Evolutionary conservation across 2,113 vertebrate genomes (phyloP).

Genomic region (Forbesichthys agassizii): DNA sequence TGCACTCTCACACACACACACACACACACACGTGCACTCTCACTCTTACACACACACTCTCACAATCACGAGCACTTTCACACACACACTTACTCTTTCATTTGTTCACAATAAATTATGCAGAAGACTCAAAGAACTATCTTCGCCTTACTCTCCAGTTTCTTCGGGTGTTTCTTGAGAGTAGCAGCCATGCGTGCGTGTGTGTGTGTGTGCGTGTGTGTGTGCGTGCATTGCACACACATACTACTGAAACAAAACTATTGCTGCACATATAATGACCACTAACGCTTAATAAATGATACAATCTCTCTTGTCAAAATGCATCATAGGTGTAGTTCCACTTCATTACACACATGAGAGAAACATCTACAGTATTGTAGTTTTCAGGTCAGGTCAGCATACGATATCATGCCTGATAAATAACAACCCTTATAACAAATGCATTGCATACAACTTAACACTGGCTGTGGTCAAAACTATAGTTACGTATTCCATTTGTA

Average conservation of each 20-base stretch:
- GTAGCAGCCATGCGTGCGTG: not conserved
- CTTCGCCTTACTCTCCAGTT: not conserved
- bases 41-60: conserved; percentile 6
- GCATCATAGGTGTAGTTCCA: not conserved
- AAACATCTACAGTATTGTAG: not conserved
- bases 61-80: not conserved
- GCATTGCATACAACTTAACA: no score
- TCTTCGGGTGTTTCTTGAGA: conserved; percentile 8
- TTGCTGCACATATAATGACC: no score
- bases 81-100: not conserved
- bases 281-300: no score
- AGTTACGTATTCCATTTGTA: no score
- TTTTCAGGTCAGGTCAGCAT: not conserved
- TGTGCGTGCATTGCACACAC: not conserved
- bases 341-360: conserved; percentile 1
- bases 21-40: conserved; percentile 12
- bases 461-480: no score
- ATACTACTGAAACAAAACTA: not conserved
- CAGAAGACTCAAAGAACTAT: not conserved
- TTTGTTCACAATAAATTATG: conserved; percentile 18
- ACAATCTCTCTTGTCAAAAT: not conserved
- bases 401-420: no score
- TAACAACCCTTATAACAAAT: no score
- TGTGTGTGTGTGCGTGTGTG: conserved; percentile 18
- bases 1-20: not conserved